Conservation (phyloP, 2,797 vertebrate species). For the Pachyuromys duprasi region DNA sequence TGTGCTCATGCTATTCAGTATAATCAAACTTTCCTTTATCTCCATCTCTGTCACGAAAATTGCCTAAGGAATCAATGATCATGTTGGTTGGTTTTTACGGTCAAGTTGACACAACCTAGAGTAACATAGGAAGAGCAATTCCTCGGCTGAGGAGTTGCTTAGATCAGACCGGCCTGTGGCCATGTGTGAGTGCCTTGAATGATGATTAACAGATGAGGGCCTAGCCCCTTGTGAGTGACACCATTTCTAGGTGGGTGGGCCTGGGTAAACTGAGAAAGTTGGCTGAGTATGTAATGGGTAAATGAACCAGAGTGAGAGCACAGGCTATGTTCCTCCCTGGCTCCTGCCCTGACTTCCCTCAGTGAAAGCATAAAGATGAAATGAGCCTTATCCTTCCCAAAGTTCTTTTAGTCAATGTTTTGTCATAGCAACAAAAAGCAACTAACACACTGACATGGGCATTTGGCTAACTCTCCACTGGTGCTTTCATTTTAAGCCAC, state of each 20-base stretch:
- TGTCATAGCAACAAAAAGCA: background rate
- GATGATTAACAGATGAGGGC: no score
- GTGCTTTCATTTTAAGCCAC: background rate
- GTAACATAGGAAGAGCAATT: no score
- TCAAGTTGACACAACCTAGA: background rate
- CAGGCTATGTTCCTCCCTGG: background rate
- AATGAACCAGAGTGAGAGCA: background rate
- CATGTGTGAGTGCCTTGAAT: background rate
- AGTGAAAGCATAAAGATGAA: background rate
- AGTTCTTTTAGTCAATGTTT: background rate
- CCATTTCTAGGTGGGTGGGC: background rate
- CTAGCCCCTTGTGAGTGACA: background rate
- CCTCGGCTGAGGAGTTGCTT: background rate
- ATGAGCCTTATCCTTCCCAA: background rate
- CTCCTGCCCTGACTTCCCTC: background rate
- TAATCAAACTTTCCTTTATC: background rate
- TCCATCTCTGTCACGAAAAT: background rate
- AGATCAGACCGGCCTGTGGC: background rate
- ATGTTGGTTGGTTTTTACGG: background rate
- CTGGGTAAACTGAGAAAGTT: background rate
- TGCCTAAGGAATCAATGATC: background rate
- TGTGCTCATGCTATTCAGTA: background rate
- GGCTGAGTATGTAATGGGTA: background rate
- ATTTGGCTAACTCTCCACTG: background rate
- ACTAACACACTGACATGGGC: background rate